Base-by-base conservation (phyloP, 2,797 vertebrate species). In the Neosilurus mollespiculum region DNA sequence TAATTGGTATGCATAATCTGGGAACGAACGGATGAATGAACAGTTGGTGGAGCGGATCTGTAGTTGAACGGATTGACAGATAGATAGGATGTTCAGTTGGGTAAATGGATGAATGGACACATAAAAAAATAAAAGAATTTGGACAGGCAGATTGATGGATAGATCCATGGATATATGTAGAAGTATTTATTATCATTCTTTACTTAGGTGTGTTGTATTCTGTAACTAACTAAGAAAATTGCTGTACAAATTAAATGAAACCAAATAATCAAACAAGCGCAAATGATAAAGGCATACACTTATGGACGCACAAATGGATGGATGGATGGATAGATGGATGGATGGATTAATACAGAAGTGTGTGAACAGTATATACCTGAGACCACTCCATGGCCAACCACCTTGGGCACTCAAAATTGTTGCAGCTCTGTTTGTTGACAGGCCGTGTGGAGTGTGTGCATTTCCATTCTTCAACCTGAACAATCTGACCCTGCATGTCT, bases 321-420 rank as follows among this genome's bases (percentile, higher is more conserved):
- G 18, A 37, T 80, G 78, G 9, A 54, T 56, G 2, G 8, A 14
- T 2, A 37, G 3, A 43, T 22, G 22, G 37, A 43, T 30, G 37
- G 6, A 43, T 43, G 37, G 37, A 43, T 43, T 2, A 24, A 72
- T 22, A 11, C 34, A 76, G 2, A 18, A 20, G 56, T n/a, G 15
- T 43, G 43, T 43, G 30, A 24, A 78, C 14, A 51, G 15, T 26
- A 5, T 26, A 58, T 88, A 98, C 97, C 94, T 97, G 97, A 83
- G 97, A 98, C 97, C 97, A 98, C 72, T 98, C 97, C 96, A 98
- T 96, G 62, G 96, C 96, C 51, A 96, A 91, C 97, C 97, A 98
- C 86, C 96, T 96, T 0, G 97, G 97, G 67, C 97, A 98, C 81
- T 96, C 90, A 16, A 96, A 96, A 14, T 94, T 89, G 79, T 98